phyloP scores from a whole-genome alignment of 1,140 invertebrate species.

The Papilio aristodemus region DNA sequence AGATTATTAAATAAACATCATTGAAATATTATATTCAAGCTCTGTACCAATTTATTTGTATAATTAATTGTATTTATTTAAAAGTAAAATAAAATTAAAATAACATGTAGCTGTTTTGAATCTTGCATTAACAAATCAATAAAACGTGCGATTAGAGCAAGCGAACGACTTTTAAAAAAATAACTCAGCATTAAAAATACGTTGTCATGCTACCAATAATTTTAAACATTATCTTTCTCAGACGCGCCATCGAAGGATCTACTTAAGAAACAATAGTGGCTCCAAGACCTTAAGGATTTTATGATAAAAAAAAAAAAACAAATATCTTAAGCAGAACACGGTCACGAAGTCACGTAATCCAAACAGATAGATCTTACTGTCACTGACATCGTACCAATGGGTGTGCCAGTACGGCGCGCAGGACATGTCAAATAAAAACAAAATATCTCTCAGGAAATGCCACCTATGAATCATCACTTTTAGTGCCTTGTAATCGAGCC shows the following conservation, averaged over 20 bases:
- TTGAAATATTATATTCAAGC: too few relatives aligned
- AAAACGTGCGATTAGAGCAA: slow-evolving; percentile 2
- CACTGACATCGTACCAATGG: slow-evolving; percentile 47
- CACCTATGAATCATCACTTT: slow-evolving; percentile 53
- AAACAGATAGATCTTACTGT: slow-evolving; percentile 70
- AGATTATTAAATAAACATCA: too few relatives aligned
- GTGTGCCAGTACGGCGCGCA: slow-evolving; percentile 37
- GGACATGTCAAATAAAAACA: slow-evolving; percentile 37
- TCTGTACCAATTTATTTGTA: too few relatives aligned
- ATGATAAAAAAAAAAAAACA: slow-evolving; percentile 57
- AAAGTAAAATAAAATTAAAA: too few relatives aligned
- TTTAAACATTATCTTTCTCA: slow-evolving; percentile 28
- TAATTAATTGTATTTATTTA: too few relatives aligned
- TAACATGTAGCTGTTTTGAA: too few relatives aligned
- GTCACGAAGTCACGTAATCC: slow-evolving; percentile 66
- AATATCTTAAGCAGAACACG: slow-evolving; percentile 55
- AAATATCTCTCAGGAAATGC: slow-evolving; percentile 37
- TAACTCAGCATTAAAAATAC: slow-evolving; percentile 31
- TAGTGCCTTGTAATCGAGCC: slow-evolving; percentile 23
- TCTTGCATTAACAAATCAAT: neutral
- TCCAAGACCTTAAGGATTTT: slow-evolving; percentile 57
- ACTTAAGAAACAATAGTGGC: slow-evolving; percentile 50
- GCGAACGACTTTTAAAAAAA: slow-evolving; percentile 7
- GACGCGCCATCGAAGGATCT: slow-evolving; percentile 37
- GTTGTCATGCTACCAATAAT: slow-evolving; percentile 29